These are phyloP conservation scores for Menura novaehollandiae DNA, from an alignment of 2,113 vertebrate species.

Conservation along the genomic window DNA sequence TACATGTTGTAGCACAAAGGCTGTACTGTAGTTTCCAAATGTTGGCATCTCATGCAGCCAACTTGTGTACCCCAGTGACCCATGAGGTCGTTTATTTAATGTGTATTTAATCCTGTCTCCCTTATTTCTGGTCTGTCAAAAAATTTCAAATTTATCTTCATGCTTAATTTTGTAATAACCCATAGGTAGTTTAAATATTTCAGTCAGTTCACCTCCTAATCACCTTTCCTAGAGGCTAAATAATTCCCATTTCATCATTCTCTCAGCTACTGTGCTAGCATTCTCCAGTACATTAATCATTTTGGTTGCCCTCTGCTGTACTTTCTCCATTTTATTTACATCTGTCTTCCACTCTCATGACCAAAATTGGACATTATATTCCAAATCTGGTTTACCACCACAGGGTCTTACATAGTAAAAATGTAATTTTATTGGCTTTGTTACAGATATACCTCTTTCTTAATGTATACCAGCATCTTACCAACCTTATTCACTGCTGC, in stretches of 20 bases:
- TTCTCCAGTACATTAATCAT: conserved; percentile 44
- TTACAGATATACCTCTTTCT: background rate
- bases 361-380: conserved; percentile 24
- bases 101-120: conserved; percentile 1
- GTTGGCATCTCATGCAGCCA: background rate
- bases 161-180: conserved; percentile 60
- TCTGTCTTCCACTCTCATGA: conserved; percentile 20
- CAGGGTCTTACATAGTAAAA: background rate
- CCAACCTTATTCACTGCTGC: background rate
- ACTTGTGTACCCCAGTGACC: background rate
- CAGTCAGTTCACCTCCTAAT: conserved; percentile 57
- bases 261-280: conserved; percentile 23
- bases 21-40: background rate
- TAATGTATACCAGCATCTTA: background rate
- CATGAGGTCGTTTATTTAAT: background rate
- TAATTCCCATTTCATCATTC: conserved; percentile 64
- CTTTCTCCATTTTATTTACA: conserved; percentile 49
- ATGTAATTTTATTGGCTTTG: background rate
- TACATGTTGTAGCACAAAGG: fast-evolving
- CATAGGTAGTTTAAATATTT: conserved; percentile 61
- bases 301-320: conserved; percentile 39
- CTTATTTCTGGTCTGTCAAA: conserved; percentile 34
- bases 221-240: conserved; percentile 59
- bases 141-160: conserved; percentile 37
- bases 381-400: background rate